Base-by-base conservation (phyloP, 2,113 vertebrate species). In the Paradoxurus hermaphroditus region DNA sequence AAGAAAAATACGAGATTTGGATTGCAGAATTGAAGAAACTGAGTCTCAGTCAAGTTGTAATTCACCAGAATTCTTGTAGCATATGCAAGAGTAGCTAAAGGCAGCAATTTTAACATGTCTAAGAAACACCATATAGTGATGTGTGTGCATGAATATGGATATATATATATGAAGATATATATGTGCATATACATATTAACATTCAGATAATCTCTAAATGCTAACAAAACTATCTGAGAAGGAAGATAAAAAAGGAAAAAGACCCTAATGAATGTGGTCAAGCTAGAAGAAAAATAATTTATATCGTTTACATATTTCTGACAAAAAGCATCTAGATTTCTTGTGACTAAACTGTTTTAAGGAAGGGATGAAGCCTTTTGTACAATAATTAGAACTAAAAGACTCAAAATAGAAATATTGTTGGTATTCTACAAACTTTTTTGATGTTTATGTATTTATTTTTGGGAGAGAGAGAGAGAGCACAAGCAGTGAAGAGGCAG, bases 161-260 rank as follows among this genome's bases (percentile, higher is more conserved):
- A 19, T 44, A 23, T 25, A 51, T 79, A 6, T 31, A 13, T n/a
- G n/a, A n/a, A n/a, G 3, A 11, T 5, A 8, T 2, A 4, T 0
- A 7, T 14, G 12, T 67, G 4, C 3, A 44, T 56, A 14, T 36
- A 34, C 27, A 14, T 46, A 27, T 44, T 36, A 34, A 72, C 15
- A 92, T 19, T 83, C 49, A 46, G 51, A 21, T 36, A 72, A 46
- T 5, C 39, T 7, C 12, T 85, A 51, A 44, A 31, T 51, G 44
- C 34, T 77, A 65, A 77, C 9, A 39, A 86, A 93, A 53, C 41
- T 65, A 41, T 29, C 79, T 39, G 65, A 19, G n/a, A n/a, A 85
- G 73, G 41, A 65, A 85, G 73, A 63, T 29, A 39, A 44, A 34
- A 56, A 70, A 70, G 62, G 12, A 62, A 88, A 62, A 56, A 59